Conservation (phyloP, 2,797 vertebrate genomes). For the Mallotus villosus region DNA sequence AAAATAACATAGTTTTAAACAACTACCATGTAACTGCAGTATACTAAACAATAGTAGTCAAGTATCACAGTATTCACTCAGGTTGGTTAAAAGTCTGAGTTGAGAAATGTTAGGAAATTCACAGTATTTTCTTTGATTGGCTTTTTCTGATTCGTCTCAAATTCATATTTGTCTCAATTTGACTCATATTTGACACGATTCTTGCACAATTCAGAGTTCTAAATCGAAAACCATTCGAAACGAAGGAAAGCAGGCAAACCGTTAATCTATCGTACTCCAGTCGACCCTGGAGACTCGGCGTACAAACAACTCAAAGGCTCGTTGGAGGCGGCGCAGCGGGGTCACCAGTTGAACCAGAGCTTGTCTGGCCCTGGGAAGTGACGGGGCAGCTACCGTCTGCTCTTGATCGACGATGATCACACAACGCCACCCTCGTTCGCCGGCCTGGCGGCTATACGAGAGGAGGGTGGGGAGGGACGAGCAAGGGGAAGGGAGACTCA, state of each 20-base stretch:
- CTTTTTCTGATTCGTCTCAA: no score
- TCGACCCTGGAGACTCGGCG: background rate
- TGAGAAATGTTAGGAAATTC: no score
- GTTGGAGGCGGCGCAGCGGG: background rate
- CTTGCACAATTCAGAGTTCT: no score
- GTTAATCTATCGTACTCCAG: background rate
- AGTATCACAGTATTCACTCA: no score
- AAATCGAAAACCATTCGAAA: background rate
- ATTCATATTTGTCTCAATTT: no score
- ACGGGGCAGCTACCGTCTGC: conserved; percentile 35
- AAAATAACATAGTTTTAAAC: no score
- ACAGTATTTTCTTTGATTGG: no score
- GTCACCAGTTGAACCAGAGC: conserved; percentile 24
- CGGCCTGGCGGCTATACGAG: conserved; percentile 51
- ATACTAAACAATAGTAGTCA: no score
- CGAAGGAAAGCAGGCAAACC: background rate
- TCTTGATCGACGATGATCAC: conserved; percentile 56
- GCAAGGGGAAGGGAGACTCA: conserved; percentile 34
- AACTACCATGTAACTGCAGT: no score
- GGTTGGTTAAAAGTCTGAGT: no score
- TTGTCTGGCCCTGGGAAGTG: conserved; percentile 41
- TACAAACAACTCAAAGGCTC: background rate
- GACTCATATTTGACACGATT: no score
- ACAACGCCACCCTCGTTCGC: conserved; percentile 42
- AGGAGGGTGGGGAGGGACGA: conserved; percentile 39